Conservation (phyloP, 2,888 invertebrate species). For the Carcina quercana region DNA sequence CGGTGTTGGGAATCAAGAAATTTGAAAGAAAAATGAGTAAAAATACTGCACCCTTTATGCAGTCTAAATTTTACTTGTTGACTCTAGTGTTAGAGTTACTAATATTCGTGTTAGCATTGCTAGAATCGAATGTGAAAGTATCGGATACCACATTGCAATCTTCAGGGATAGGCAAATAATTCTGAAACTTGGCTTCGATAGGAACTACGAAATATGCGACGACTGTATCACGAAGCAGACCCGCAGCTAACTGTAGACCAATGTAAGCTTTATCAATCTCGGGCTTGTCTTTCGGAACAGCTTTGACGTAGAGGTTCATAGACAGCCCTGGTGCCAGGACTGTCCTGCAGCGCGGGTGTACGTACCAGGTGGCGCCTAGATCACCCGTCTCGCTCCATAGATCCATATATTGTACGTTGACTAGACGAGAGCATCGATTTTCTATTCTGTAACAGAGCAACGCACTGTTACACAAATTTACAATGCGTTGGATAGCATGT, state of each 20-base stretch:
- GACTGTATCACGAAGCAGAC: conserved; percentile 41
- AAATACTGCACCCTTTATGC: too few species aligned
- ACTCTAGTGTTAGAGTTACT: too few species aligned
- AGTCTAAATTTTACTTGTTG: too few species aligned
- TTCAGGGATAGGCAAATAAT: conserved; percentile 19
- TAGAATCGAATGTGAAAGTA: too few species aligned
- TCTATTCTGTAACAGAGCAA: conserved; percentile 41
- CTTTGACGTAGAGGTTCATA: conserved; percentile 26
- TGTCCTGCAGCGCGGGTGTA: conserved; percentile 41
- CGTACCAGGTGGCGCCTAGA: conserved; percentile 43
- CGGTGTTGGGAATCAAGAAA: too few species aligned
- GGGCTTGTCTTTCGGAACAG: conserved; percentile 30
- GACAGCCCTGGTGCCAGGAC: conserved; percentile 38
- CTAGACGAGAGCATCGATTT: conserved; percentile 33
- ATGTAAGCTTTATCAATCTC: conserved; percentile 28
- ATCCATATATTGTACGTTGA: conserved; percentile 43
- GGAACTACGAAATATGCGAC: conserved; percentile 43
- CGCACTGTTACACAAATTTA: too few species aligned
- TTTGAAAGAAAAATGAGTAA: too few species aligned
- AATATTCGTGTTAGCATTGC: too few species aligned
- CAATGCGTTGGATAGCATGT: too few species aligned
- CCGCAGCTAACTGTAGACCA: conserved; percentile 40
- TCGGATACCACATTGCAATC: too few species aligned
- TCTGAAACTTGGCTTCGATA: conserved; percentile 37
- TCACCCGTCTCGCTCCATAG: conserved; percentile 38